Evolutionary conservation across 2,888 invertebrate species (phyloP), one percentile per base, ranked within the genome.

Genomic region (Drosophila kanekoi): DNA sequence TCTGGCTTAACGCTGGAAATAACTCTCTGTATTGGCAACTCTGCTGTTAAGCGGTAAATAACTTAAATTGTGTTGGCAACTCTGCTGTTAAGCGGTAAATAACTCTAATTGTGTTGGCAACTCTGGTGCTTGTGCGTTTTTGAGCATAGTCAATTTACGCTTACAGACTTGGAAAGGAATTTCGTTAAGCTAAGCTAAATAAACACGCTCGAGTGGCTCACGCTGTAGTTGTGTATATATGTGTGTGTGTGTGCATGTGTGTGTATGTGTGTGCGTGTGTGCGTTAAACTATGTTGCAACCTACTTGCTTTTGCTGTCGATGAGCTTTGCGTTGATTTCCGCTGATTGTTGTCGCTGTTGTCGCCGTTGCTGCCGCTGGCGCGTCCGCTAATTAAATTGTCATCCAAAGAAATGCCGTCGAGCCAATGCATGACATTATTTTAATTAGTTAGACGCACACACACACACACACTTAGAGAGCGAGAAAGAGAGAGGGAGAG

Each of bases 371-470:
- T 90, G 74, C 82, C 89, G 73, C 89, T 90, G 72, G 88, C 72
- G 76, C 88, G 89, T 74, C 91, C 90, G 83, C 87, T 91, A 89
- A 91, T 91, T 91, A 91, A 90, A 91, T 90, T 91, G 89, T 91
- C 91, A 81, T 91, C 91, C 78, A 91, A 87, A 67, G 91, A 90
- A 82, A 91, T 84, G 61, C 91, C 90, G 89, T 91, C 91, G 77
- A 91, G 79, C 91, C 91, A 91, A 90, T 89, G 91, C 91, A 91
- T 91, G 91, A 85, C 91, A 91, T 90, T 81, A 81, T 86, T 77
- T 87, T 69, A 73, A 49, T 73, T 74, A 68, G 51, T 76, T 62
- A 43, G 56, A 67, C 66, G 52, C 63, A 59, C 14, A 18, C n/a
- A n/a, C 16, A 10, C 10, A 45, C 45, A 8, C 41, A 28, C 41